Base-by-base conservation (phyloP, 2,113 vertebrate species). In the Chaetops frenatus region DNA sequence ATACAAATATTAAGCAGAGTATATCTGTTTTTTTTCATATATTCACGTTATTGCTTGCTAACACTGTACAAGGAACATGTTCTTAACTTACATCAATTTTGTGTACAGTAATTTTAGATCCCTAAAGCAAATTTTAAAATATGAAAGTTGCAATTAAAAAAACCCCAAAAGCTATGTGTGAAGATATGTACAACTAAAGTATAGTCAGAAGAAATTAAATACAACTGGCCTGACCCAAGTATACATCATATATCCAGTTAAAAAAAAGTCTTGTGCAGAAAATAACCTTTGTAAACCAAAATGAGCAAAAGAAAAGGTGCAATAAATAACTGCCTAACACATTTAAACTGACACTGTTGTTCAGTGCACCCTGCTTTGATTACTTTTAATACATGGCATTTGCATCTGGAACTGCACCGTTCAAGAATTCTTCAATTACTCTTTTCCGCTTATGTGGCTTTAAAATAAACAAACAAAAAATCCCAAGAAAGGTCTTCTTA, bases 31-130 rank as follows among this genome's bases (percentile, higher is more conserved):
- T 97, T 72, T 93, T 96, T 96, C 88, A 95, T 97, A 96, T 98
- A 98, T 98, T 98, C 97, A 98, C 97, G 98, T 98, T 98, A 98
- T 98, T 98, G 98, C 98, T 98, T 94, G 89, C 97, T 97, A 98
- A 88, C 97, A 98, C 78, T 95, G 84, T 95, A 97, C 93, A 96
- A 93, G 67, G 94, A 98, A 96, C 91, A 92, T 94, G 88, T 96
- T 97, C 94, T 94, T 96, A 96, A 95, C 81, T 95, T 95, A 97
- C 76, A 95, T 69, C 87, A 94, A 94, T 96, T 80, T 92, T 94
- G 82, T 88, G 92, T 96, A 92, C 54, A 83, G 79, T 97, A 92
- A 97, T 80, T 95, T 90, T 84, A 96, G 48, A 82, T n/a, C 95
- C 44, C 95, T 88, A 95, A 97, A 96, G 88, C 82, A 95, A 95